These are phyloP conservation scores for Drosophila sordidula DNA, from an alignment of 2,888 invertebrate genomes.

Conservation along the genomic window DNA sequence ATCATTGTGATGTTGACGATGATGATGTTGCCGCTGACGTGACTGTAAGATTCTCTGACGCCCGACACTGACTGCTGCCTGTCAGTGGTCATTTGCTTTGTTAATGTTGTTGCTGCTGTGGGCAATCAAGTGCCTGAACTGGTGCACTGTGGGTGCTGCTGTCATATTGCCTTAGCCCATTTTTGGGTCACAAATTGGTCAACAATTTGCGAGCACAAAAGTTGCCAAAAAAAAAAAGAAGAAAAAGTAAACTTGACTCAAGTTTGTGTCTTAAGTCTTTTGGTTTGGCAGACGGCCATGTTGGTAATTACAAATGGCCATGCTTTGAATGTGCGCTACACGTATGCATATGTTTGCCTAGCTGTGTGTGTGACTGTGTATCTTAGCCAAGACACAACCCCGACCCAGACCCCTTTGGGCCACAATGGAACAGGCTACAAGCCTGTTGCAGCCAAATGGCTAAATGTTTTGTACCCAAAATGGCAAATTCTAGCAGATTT, in stretches of 20 bases:
- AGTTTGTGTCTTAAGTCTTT: conserved; percentile 62
- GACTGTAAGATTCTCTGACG: conserved; percentile 57
- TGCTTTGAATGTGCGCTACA: conserved; percentile 37
- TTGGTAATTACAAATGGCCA: conserved; percentile 66
- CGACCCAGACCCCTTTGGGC: conserved; percentile 32
- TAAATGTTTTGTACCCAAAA: conserved; percentile 73
- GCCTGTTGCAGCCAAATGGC: conserved; percentile 58
- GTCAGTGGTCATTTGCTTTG: conserved; percentile 50
- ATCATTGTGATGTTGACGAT: conserved; percentile 31
- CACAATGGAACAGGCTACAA: conserved; percentile 33
- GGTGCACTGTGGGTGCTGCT: conserved; percentile 41
- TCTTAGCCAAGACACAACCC: conserved; percentile 6
- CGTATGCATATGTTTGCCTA: neutral
- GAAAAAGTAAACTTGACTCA: conserved; percentile 22
- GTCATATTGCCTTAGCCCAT: conserved; percentile 52
- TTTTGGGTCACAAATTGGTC: conserved; percentile 55
- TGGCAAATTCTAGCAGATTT: conserved; percentile 77
- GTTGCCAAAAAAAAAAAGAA: conserved; percentile 3
- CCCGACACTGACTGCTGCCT: conserved; percentile 40
- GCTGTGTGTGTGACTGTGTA: conserved; percentile 1
- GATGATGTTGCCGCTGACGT: conserved; percentile 67
- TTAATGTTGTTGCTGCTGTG: conserved; percentile 17
- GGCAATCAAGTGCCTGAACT: conserved; percentile 42
- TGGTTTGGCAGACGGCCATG: conserved; percentile 46
- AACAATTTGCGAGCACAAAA: conserved; percentile 46